Percentiles rank a stretch among this genome's conserved stretches.
These are phyloP conservation scores for Flexamia atlantica DNA, from an alignment of 2,888 invertebrate genomes.

Conservation along the genomic window DNA sequence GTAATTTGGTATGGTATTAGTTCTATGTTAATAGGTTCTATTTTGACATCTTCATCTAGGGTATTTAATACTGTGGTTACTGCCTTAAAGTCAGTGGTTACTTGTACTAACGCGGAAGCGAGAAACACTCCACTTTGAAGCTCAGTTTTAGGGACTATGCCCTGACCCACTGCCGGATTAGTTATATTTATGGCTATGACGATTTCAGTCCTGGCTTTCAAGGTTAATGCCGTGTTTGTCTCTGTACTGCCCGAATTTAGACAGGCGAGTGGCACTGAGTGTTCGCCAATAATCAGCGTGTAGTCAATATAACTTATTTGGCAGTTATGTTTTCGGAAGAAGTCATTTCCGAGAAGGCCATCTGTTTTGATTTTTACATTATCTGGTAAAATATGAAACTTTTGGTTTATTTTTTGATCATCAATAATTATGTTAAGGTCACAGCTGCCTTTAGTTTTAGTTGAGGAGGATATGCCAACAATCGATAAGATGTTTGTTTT, in stretches of 20 bases:
- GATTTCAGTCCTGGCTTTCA: constrained; percentile 1
- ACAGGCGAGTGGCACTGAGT: not conserved
- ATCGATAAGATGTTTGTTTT: not conserved
- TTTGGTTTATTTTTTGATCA: not conserved
- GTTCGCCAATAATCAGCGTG: not conserved
- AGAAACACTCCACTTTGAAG: not conserved
- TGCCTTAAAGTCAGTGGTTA: not conserved
- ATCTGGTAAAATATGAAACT: not conserved
- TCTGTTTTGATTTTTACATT: constrained; percentile 1
- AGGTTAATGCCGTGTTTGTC: not conserved
- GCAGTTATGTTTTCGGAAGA: constrained; percentile 4
- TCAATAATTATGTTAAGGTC: not conserved
- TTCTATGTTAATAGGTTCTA: too few relatives aligned
- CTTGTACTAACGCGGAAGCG: constrained; percentile 1
- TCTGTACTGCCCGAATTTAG: not conserved
- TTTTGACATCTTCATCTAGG: not conserved
- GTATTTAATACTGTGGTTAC: not conserved
- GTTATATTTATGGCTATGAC: not conserved
- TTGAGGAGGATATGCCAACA: not conserved
- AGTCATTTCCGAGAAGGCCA: not conserved
- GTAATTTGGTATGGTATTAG: too few relatives aligned
- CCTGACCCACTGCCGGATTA: not conserved
- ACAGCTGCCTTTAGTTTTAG: not conserved
- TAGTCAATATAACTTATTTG: not conserved
- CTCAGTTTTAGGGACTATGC: constrained; percentile 1